Percentiles rank a stretch among this genome's conserved stretches.
These are phyloP conservation scores for Pithys albifrons DNA, from an alignment of 2,113 vertebrate species.

Conservation along the genomic window DNA sequence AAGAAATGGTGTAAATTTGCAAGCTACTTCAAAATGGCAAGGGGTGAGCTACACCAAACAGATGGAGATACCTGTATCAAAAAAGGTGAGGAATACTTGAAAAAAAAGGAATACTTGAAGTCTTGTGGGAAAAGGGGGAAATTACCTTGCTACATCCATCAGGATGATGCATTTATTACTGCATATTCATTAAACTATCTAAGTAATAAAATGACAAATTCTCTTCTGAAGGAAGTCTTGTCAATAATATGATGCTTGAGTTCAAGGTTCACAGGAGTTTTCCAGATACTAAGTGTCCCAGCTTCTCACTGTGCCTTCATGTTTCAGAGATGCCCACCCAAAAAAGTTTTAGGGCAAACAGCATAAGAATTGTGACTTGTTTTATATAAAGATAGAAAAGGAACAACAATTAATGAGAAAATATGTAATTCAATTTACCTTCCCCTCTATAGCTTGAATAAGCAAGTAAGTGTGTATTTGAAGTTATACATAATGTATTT, in stretches of 20 bases:
- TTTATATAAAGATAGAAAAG: not conserved
- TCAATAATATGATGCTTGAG: not conserved
- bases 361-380: not conserved
- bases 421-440: not conserved
- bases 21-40: not conserved
- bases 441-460: not conserved
- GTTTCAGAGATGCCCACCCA: not conserved
- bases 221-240: not conserved
- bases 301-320: not conserved
- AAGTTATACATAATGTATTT: not conserved
- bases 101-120: not conserved
- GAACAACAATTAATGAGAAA: not conserved
- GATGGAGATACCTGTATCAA: not conserved
- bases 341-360: not conserved
- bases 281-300: not conserved
- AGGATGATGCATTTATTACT: not conserved
- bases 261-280: not conserved
- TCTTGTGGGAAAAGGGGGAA: not conserved
- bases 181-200: not conserved
- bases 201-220: not conserved
- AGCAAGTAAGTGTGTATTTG: not conserved
- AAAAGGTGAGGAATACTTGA: not conserved
- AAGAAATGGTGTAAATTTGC: not conserved
- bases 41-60: not conserved
- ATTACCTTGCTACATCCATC: not conserved